Evolutionary conservation across 2,888 invertebrate genomes (phyloP), one percentile per base, ranked within the genome.

Genomic region (Sthenelais limicola): DNA sequence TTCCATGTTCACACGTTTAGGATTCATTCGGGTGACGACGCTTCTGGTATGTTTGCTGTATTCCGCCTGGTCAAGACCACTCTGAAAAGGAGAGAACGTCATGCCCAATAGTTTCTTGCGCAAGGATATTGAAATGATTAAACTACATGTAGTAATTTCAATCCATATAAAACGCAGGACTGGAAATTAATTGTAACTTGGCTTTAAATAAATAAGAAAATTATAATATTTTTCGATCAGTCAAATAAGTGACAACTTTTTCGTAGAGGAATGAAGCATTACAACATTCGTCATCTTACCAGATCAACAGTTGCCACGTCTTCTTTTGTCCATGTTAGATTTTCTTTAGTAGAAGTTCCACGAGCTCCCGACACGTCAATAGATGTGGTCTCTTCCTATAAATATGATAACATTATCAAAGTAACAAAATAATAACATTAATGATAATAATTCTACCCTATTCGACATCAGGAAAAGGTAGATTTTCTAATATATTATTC

Each of bases 31-130:
- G 0, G 85, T 85, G n/a, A 86, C 76, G 5, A 82, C 82, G 72
- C 85, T 85, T 49, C 86, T 74, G 2, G 86, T 85, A 56, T 80
- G 76, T 51, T 82, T 72, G 68, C 82, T 81, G 78, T 85, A 86
- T 9, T 71, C 73, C 0, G 82, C 82, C n/a, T 82, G 77, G 52
- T 83, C 77, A n/a, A 86, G 77, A 32, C 76, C 78, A 48, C 83
- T 67, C 67, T 48, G 35, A 9, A 7, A 35, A 38, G 7, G 12
- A 12, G 43, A 43, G 18, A 43, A 18, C 12, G 43, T 9, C 18
- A 43, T 43, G 9, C 43, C 18, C 43, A 12, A 12, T 43, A 43
- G 9, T 43, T 43, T 43, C 18, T 43, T 9, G 18, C 18, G 43
- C 43, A 43, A n/a, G n/a, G n/a, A n/a, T n/a, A n/a, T n/a, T n/a